Conservation (phyloP, 2,113 vertebrate genomes). For the Osmerus eperlanus region DNA sequence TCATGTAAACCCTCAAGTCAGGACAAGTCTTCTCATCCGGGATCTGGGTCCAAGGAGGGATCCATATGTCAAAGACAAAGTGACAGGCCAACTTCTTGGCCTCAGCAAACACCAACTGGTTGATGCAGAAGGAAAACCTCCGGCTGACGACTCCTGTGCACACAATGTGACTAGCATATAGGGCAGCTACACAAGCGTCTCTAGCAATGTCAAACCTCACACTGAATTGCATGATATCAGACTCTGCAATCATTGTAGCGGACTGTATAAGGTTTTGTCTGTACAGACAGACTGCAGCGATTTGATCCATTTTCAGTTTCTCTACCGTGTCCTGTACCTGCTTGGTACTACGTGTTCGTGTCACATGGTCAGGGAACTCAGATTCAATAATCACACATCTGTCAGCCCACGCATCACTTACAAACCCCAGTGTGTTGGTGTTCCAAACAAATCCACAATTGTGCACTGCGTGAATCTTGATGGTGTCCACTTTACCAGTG, state of each 20-base stretch:
- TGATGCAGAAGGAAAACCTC: slow-evolving; percentile 1
- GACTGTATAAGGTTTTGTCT: not conserved
- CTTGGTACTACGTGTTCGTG: no score
- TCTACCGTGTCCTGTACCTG: slow-evolving; percentile 1
- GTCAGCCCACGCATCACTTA: no score
- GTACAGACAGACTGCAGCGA: not conserved
- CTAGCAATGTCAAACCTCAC: not conserved
- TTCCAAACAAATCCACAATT: no score
- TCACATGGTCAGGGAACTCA: no score
- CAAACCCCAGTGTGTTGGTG: no score
- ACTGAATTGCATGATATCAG: not conserved
- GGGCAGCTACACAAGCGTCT: not conserved
- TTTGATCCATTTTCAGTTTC: not conserved
- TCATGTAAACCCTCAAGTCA: not conserved
- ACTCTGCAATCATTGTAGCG: not conserved
- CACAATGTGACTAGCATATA: not conserved
- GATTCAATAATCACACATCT: no score
- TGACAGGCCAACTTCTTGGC: slow-evolving; percentile 2
- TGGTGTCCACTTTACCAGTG: no score
- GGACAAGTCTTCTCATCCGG: not conserved
- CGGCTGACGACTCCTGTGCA: not conserved
- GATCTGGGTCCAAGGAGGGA: slow-evolving; percentile 7
- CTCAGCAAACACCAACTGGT: slow-evolving; percentile 11
- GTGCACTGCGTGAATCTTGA: no score
- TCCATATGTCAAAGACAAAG: slow-evolving; percentile 13